Evolutionary conservation across 2,113 vertebrate genomes (phyloP).

Genomic region (Pipra filicauda): DNA sequence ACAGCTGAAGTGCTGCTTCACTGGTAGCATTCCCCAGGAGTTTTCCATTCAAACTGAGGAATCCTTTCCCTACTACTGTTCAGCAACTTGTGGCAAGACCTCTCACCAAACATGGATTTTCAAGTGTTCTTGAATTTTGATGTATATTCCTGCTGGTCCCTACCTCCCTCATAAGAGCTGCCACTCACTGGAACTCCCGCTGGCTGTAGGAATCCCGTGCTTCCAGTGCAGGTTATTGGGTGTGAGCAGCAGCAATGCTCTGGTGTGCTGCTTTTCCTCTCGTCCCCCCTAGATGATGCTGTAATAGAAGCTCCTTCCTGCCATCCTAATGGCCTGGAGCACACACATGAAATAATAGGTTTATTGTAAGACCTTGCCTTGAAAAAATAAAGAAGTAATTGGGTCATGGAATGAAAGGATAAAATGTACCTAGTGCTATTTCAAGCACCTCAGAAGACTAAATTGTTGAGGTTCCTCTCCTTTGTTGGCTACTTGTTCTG

Average conservation of each 20-base stretch:
- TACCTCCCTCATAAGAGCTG: background rate
- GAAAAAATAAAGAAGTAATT: constrained; percentile 8
- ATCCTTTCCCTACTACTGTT: constrained; percentile 4
- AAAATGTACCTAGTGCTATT: background rate
- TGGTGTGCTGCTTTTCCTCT: constrained; percentile 54
- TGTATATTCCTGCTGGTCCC: background rate
- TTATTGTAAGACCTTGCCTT: constrained; percentile 7
- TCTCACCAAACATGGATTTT: background rate
- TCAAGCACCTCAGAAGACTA: constrained; percentile 17
- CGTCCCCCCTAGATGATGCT: constrained; percentile 50
- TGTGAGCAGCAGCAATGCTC: background rate
- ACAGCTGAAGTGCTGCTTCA: constrained; percentile 3
- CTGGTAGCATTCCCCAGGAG: background rate
- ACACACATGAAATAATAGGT: background rate
- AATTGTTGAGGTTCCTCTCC: constrained; percentile 24
- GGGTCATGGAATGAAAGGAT: background rate
- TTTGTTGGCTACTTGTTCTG: background rate
- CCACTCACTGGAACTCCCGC: background rate
- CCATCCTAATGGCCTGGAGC: background rate
- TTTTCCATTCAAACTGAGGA: background rate
- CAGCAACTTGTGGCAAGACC: background rate
- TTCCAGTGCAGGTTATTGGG: background rate
- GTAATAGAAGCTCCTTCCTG: constrained; percentile 47
- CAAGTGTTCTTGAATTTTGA: constrained; percentile 11
- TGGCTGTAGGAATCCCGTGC: background rate